Base-by-base conservation (phyloP, 1,140 invertebrate genomes). In the Campoletis sonorensis region DNA sequence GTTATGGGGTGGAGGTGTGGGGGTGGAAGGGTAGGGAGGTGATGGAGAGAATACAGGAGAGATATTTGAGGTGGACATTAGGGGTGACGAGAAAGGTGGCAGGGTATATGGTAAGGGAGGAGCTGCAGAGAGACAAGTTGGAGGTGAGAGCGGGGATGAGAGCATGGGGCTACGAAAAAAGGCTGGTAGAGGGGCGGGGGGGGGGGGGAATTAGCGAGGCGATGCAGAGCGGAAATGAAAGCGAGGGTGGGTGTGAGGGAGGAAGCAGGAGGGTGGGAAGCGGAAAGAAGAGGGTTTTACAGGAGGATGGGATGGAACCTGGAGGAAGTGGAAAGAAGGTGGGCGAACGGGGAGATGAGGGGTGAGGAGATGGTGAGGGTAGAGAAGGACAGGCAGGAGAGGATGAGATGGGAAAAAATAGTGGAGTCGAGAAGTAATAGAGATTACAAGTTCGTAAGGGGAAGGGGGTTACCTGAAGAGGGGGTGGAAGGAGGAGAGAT, bases 401-500 rank as follows among this genome's bases (percentile, higher is more conserved):
- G 1, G 51, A 18, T 1, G 51, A 54, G 51, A 21, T 54, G 51
- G 51, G n/a, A 21, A 8, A 54, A 11, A 18, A 54, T 54, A 45
- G 21, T 30, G 40, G 67, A 30, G n/a, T 78, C 81, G 33, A 75
- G n/a, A 11, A 54, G 67, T 49, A 82, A 81, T 30, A 37, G 49
- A 15, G 68, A 75, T 5, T 81, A 81, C 21, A 75, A 81, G 15
- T 64, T 75, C 5, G 58, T 81, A 15, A 64, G 76, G 27, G 67
- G 49, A 0, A 8, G 8, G 23, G 79, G 79, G 71, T 16, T 81
- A 81, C 26, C 30, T 81, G 0, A 73, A 26, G 33, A 76, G 71
- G 45, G 71, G 18, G 21, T 75, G 51, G 68, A 51, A 27, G 33
- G 71, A 81, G 71, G 54, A 76, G 15, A 81, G 79, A 23, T 81